Evolutionary conservation across 2,888 invertebrate species (phyloP).

Genomic region (Argyresthia albistria): DNA sequence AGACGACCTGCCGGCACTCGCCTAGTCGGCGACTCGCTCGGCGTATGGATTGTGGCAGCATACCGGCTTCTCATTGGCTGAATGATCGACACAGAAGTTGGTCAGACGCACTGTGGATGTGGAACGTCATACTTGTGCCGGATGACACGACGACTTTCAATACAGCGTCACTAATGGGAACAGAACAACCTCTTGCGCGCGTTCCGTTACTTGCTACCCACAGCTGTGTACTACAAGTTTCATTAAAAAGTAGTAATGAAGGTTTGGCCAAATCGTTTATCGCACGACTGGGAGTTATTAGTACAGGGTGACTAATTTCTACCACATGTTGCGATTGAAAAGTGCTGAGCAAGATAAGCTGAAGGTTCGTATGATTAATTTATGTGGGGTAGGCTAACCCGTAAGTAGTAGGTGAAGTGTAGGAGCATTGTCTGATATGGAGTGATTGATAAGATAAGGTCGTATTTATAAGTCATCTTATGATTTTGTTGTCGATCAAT

Average conservation of each 20-base stretch:
- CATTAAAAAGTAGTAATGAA: background rate
- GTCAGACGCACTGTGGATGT: conserved; percentile 8
- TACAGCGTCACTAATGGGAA: too few relatives aligned
- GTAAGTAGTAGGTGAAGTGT: too few relatives aligned
- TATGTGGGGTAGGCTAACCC: too few relatives aligned
- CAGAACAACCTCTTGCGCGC: conserved; percentile 4
- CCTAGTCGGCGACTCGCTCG: conserved; percentile 18
- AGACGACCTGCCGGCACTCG: conserved; percentile 37
- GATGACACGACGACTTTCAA: conserved; percentile 27
- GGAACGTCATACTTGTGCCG: conserved; percentile 47
- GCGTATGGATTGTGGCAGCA: conserved; percentile 28
- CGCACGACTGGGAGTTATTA: background rate
- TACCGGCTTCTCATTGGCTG: conserved; percentile 26
- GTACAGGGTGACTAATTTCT: too few relatives aligned
- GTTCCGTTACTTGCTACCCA: too few relatives aligned
- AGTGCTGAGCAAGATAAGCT: too few relatives aligned
- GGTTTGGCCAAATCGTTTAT: background rate
- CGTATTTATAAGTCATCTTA: too few relatives aligned
- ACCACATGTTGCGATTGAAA: too few relatives aligned
- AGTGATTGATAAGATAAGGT: too few relatives aligned
- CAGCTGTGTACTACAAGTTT: background rate
- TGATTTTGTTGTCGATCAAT: too few relatives aligned
- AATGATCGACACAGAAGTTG: conserved; percentile 11
- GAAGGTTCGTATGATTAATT: too few relatives aligned
- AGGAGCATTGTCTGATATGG: too few relatives aligned